A percentile compares a stretch with the other conserved stretches of the same genome.
phyloP scores from a whole-genome alignment of 1,140 invertebrate genomes.

The Aphaenogaster floridana region DNA sequence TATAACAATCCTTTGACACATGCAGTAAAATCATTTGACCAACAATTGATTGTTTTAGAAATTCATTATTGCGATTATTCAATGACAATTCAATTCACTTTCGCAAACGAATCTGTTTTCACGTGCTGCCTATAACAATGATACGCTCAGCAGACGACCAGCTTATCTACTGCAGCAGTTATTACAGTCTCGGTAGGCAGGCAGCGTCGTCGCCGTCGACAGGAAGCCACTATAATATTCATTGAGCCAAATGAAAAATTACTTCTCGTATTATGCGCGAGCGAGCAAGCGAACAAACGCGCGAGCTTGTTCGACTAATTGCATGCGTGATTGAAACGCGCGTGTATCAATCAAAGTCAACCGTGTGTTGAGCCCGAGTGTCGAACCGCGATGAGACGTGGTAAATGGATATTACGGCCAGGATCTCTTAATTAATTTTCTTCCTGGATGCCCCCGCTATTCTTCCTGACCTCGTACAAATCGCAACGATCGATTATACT shows the following conservation, averaged over 20 bases:
- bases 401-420: constrained; percentile 39
- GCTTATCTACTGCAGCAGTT: constrained; percentile 38
- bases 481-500: background rate
- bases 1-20: background rate
- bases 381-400: constrained; percentile 33
- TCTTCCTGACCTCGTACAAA: constrained; percentile 8
- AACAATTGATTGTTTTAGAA: background rate
- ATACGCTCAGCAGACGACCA: background rate
- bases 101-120: constrained; percentile 18
- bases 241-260: constrained; percentile 64
- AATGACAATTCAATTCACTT: background rate
- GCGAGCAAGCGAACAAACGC: constrained; percentile 2
- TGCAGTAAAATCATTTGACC: background rate
- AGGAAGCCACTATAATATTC: constrained; percentile 54
- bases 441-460: background rate
- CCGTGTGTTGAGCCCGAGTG: constrained; percentile 5
- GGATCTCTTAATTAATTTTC: constrained; percentile 47
- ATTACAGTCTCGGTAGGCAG: constrained; percentile 17
- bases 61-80: background rate
- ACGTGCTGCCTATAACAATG: constrained; percentile 26
- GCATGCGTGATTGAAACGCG: constrained; percentile 56
- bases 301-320: constrained; percentile 47
- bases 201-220: constrained; percentile 39
- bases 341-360: constrained; percentile 59
- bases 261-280: constrained; percentile 46